phyloP scores from a whole-genome alignment of 2,888 invertebrate genomes.

The Scaptomyza cyrtandrae region DNA sequence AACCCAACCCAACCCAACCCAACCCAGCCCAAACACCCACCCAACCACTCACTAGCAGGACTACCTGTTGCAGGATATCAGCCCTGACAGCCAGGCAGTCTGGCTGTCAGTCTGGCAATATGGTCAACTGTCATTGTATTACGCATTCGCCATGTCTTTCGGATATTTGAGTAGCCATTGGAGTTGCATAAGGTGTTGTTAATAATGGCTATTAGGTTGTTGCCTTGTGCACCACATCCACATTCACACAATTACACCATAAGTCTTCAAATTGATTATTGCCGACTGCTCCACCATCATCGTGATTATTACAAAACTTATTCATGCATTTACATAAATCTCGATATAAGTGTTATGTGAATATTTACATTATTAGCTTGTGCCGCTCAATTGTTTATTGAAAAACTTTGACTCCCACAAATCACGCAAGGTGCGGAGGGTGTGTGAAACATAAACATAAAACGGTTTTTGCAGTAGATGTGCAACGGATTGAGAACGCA shows the following conservation, averaged over 20 bases:
- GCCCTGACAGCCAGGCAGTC: background rate
- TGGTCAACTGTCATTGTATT: conserved; percentile 28
- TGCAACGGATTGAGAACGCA: conserved; percentile 8
- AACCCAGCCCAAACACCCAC: background rate
- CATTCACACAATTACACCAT: too few species aligned
- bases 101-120: conserved; percentile 20
- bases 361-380: conserved; percentile 36
- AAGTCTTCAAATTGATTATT: conserved; percentile 3
- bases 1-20: background rate
- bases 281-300: background rate
- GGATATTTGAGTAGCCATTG: background rate
- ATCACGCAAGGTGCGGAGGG: conserved; percentile 7
- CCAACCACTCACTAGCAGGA: conserved; percentile 4
- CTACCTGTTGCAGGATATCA: conserved; percentile 49
- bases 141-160: conserved; percentile 36
- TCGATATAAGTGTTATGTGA: conserved; percentile 22
- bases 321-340: background rate
- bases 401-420: conserved; percentile 54
- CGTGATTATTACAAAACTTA: conserved; percentile 27
- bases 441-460: conserved; percentile 4
- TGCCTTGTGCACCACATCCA: background rate
- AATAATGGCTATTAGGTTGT: background rate
- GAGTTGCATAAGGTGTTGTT: conserved; percentile 13
- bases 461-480: background rate
- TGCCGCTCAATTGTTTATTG: conserved; percentile 60